phyloP scores from a whole-genome alignment of 2,797 vertebrate species.

The Diplodus puntazzo region DNA sequence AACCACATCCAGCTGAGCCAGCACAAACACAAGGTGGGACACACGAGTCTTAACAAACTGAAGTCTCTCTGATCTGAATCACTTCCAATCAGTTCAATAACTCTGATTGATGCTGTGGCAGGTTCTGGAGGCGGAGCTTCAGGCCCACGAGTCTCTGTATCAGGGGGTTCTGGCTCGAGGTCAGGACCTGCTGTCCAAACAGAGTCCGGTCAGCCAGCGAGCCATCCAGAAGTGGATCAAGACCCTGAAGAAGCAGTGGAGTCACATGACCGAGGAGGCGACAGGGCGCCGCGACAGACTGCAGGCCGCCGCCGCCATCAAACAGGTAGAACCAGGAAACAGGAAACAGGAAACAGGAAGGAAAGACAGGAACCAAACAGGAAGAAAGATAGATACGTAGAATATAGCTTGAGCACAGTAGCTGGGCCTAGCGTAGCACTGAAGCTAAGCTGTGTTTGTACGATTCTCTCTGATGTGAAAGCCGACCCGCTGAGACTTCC shows the following conservation, averaged over 20 bases:
- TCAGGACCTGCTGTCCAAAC: slow-evolving; percentile 82
- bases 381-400: not conserved
- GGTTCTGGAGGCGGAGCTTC: slow-evolving; percentile 88
- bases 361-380: not conserved
- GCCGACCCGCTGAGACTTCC: no score
- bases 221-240: slow-evolving; percentile 84
- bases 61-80: not conserved
- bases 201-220: slow-evolving; percentile 41
- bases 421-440: no score
- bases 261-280: slow-evolving; percentile 82
- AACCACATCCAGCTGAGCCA: slow-evolving; percentile 85
- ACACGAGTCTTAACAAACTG: no score
- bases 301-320: slow-evolving; percentile 85
- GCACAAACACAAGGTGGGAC: slow-evolving; percentile 90
- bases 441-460: no score
- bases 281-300: slow-evolving; percentile 74
- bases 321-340: slow-evolving; percentile 81
- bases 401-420: no score
- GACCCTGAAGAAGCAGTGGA: slow-evolving; percentile 87
- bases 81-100: rapidly evolving
- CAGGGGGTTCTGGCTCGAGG: slow-evolving; percentile 83
- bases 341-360: not conserved
- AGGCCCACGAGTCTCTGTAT: slow-evolving; percentile 84
- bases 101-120: slow-evolving; percentile 44
- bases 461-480: no score